Base-by-base conservation (phyloP, 2,888 invertebrate species). In the Andrena hattorfiana region DNA sequence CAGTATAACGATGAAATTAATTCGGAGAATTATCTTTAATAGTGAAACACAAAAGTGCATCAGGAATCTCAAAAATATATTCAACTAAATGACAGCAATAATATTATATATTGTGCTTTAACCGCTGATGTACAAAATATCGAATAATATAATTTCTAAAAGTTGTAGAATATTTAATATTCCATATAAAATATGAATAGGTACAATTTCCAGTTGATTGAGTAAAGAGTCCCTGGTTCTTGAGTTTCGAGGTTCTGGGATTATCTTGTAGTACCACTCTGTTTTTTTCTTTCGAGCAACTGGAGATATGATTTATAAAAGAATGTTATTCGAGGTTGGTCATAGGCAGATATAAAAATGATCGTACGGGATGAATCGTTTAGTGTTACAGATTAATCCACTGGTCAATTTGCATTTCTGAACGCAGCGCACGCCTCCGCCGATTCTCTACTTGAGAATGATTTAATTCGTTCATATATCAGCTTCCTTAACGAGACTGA, bases 381-480 rank as follows among this genome's bases (percentile, higher is more conserved):
- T 81, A 59, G 42, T 23, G 71, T 83, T 83, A 63, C 74, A 60
- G 68, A 75, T 87, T 74, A 69, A 78, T 87, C 77, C 77, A 76
- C 62, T 23, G 13, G 35, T 23, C 68, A 74, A 67, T 86, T 85
- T 83, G 77, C 66, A 87, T 85, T 71, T 82, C 69, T 35, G 73
- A 62, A 62, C 71, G 20, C 51, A 30, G 10, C 69, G 30, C 48
- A 64, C 87, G 74, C 83, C 83, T 62, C 63, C 78, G 67, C 79
- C 67, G 56, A 77, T 81, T 84, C 78, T 72, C 76, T 71, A 72
- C 81, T 72, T 62, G 59, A 82, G 67, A 49, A 77, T 81, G 82
- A 83, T 82, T 83, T 83, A 81, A 81, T 81, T 76, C 82, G 72
- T 69, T 51, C 81, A 48, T 81, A 69, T 81, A 81, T 83, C 82